A percentile compares a stretch with the other conserved stretches of the same genome.
Evolutionary conservation across 2,888 invertebrate genomes (phyloP).

Genomic region (Agonopterix subpropinquella): DNA sequence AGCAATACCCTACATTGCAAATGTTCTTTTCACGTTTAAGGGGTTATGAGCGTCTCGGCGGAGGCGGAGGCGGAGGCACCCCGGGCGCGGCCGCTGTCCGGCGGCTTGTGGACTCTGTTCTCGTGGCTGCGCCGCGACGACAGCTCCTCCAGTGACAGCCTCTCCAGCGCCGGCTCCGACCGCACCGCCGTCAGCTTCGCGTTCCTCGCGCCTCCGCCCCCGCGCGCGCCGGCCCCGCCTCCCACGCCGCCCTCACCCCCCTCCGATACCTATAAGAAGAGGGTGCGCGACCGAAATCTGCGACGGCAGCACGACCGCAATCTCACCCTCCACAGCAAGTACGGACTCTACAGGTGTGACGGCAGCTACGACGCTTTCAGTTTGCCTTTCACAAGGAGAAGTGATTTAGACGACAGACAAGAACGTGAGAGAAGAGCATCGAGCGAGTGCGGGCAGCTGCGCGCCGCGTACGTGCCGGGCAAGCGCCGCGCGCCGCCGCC

Average conservation of each 20-base stretch:
- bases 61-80: constrained; percentile 31
- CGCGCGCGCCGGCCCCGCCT: constrained; percentile 58
- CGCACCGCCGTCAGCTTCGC: constrained; percentile 84
- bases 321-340: constrained; percentile 79
- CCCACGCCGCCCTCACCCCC: constrained; percentile 73
- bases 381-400: constrained; percentile 38
- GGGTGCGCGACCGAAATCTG: constrained; percentile 76
- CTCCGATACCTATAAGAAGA: constrained; percentile 78
- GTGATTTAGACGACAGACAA: constrained; percentile 22
- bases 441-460: constrained; percentile 77
- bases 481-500: constrained; percentile 83
- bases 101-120: constrained; percentile 77
- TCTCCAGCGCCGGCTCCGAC: constrained; percentile 82
- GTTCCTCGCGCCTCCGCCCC: constrained; percentile 77
- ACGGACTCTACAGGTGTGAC: constrained; percentile 64
- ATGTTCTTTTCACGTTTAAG: constrained; percentile 26
- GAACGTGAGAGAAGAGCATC: constrained; percentile 58
- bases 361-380: constrained; percentile 57
- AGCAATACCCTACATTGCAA: no score
- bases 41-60: constrained; percentile 56
- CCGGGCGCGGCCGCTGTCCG: constrained; percentile 62
- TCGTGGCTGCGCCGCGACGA: constrained; percentile 83
- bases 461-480: constrained; percentile 82
- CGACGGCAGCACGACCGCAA: constrained; percentile 76
- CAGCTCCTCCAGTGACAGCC: constrained; percentile 63